A percentile compares a stretch with the other conserved stretches of the same genome.
Conservation (phyloP, 2,797 vertebrate species). For the Falco concolor region DNA sequence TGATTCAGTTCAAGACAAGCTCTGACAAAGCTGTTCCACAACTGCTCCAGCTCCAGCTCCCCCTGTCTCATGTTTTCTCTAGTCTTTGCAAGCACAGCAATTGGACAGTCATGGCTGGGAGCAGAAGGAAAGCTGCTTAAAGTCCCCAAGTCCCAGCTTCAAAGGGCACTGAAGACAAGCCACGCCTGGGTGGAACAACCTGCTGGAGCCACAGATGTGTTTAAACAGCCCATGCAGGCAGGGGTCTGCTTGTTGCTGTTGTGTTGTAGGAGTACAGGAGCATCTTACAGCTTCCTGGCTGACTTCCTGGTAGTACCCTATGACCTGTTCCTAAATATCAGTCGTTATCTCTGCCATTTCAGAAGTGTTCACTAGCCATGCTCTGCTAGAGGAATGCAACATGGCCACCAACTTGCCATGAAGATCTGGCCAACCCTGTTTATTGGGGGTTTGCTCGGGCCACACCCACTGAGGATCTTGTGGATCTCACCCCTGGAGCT, state of each 20-base stretch:
- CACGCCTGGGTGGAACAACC: rapidly evolving
- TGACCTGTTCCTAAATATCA: not conserved
- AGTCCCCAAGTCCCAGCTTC: not conserved
- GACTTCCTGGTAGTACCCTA: not conserved
- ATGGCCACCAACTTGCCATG: not conserved
- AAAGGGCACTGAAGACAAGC: not conserved
- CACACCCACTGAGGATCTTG: not conserved
- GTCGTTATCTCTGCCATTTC: not conserved
- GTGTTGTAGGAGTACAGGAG: not conserved
- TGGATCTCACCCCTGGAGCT: not conserved
- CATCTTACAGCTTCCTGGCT: not conserved
- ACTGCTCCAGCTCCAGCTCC: not conserved
- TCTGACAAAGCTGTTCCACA: not conserved
- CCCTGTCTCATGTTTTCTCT: not conserved
- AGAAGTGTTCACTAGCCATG: not conserved
- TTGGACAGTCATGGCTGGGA: not conserved
- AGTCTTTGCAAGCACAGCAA: not conserved
- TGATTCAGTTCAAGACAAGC: not conserved
- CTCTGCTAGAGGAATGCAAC: not conserved
- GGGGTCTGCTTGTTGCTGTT: not conserved
- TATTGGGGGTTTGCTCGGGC: not conserved
- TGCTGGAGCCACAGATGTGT: rapidly evolving
- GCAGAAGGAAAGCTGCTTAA: not conserved
- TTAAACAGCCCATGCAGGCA: not conserved
- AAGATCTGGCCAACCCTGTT: not conserved